phyloP scores from a whole-genome alignment of 2,113 vertebrate genomes.

The Muscicapa adusta region DNA sequence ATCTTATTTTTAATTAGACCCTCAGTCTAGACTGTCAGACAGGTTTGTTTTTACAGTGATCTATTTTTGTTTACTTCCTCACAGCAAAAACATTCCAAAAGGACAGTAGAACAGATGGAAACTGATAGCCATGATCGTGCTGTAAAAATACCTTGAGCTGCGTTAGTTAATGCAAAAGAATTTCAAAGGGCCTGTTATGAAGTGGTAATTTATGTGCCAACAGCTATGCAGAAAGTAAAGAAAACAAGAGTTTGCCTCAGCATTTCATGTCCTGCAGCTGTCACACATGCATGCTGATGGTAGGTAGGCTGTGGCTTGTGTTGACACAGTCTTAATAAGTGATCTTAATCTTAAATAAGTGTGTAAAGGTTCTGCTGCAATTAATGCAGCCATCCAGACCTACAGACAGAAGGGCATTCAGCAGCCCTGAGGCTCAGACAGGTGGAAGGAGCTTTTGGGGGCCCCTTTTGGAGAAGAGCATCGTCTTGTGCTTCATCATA shows the following conservation, averaged over 20 bases:
- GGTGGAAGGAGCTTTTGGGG: neutral
- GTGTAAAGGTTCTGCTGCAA: neutral
- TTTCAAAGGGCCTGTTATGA: neutral
- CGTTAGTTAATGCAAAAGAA: neutral
- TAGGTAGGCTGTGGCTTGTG: neutral
- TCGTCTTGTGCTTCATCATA: neutral
- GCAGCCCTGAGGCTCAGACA: neutral
- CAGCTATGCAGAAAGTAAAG: neutral
- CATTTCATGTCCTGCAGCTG: neutral
- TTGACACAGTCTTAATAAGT: neutral
- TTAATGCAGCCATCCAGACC: neutral
- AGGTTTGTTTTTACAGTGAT: constrained; percentile 39
- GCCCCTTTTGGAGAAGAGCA: neutral
- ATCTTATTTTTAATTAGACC: constrained; percentile 50
- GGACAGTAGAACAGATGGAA: constrained; percentile 41
- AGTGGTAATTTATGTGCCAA: constrained; percentile 39
- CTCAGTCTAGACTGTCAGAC: constrained; percentile 40
- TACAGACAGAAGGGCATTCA: neutral
- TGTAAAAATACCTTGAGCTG: neutral
- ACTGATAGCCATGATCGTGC: neutral
- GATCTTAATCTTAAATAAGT: neutral
- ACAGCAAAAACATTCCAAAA: constrained; percentile 12
- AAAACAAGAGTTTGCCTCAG: neutral
- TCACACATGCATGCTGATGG: neutral
- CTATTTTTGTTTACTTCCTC: constrained; percentile 55